phyloP scores from a whole-genome alignment of 2,888 invertebrate genomes.

The Pristionchus entomophagus region DNA sequence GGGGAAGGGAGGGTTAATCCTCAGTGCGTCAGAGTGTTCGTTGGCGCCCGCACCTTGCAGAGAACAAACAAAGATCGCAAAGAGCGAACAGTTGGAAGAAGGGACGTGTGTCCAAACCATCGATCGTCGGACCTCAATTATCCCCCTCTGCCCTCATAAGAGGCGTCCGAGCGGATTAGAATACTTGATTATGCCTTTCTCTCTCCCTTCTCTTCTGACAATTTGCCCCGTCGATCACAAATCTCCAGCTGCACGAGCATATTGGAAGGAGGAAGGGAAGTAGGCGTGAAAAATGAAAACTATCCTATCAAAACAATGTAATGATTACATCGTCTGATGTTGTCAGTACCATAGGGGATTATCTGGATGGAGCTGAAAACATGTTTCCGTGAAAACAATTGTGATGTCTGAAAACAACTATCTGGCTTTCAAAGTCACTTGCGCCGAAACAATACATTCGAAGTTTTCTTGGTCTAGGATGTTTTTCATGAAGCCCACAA shows the following conservation, averaged over 20 bases:
- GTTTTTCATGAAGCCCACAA: too few species aligned
- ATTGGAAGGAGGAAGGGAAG: background rate
- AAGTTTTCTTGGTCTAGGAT: too few species aligned
- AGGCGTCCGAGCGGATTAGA: slow-evolving; percentile 36
- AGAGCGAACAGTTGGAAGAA: background rate
- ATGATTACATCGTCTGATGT: too few species aligned
- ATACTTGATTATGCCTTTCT: slow-evolving; percentile 29
- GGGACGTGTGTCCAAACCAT: background rate
- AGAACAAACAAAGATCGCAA: slow-evolving; percentile 3
- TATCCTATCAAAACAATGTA: too few species aligned
- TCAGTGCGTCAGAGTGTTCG: slow-evolving; percentile 5
- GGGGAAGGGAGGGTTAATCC: too few species aligned
- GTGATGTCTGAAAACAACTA: too few species aligned
- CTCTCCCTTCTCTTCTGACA: background rate
- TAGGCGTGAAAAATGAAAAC: too few species aligned
- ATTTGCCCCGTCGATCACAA: background rate
- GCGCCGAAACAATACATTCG: too few species aligned
- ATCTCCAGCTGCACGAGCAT: background rate
- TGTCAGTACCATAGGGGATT: too few species aligned
- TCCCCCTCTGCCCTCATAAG: slow-evolving; percentile 26
- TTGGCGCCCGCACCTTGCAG: background rate
- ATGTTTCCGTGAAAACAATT: too few species aligned
- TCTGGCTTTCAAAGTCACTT: too few species aligned
- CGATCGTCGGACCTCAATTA: background rate
- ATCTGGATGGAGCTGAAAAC: too few species aligned